phyloP scores from a whole-genome alignment of 2,888 invertebrate species.

The Keiferia lycopersicella region DNA sequence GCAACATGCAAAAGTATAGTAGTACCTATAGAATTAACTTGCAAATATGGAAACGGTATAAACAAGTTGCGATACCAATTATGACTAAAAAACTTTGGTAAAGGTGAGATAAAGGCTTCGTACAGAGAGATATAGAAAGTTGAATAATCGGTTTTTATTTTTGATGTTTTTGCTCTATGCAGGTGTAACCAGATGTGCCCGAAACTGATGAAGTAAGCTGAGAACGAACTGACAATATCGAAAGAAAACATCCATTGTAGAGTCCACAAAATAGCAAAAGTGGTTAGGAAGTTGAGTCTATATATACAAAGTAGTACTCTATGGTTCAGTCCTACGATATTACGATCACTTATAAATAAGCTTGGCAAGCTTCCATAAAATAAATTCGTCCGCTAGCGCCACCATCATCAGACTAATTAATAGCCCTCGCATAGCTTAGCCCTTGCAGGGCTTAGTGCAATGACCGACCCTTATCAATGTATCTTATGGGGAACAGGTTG shows the following conservation, averaged over 20 bases:
- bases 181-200: too few species aligned
- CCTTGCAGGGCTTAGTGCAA: neutral
- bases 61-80: neutral
- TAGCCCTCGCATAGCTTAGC: neutral
- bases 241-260: too few species aligned
- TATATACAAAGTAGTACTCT: too few species aligned
- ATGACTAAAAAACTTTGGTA: neutral
- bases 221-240: too few species aligned
- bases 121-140: neutral
- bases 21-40: neutral
- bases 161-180: too few species aligned
- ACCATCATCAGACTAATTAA: neutral
- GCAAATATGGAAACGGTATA: neutral
- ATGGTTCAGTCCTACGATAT: too few species aligned
- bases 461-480: slow-evolving; percentile 11
- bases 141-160: neutral
- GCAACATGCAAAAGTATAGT: neutral
- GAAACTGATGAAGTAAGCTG: too few species aligned
- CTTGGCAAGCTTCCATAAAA: neutral
- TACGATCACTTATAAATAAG: neutral
- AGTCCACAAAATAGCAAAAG: too few species aligned
- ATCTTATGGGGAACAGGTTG: slow-evolving; percentile 30
- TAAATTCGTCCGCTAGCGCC: neutral
- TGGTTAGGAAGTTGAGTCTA: too few species aligned
- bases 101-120: neutral